Percentiles rank a stretch among this genome's conserved stretches.
These are phyloP conservation scores for Acronicta psi DNA, from an alignment of 2,888 invertebrate species.

Conservation along the genomic window DNA sequence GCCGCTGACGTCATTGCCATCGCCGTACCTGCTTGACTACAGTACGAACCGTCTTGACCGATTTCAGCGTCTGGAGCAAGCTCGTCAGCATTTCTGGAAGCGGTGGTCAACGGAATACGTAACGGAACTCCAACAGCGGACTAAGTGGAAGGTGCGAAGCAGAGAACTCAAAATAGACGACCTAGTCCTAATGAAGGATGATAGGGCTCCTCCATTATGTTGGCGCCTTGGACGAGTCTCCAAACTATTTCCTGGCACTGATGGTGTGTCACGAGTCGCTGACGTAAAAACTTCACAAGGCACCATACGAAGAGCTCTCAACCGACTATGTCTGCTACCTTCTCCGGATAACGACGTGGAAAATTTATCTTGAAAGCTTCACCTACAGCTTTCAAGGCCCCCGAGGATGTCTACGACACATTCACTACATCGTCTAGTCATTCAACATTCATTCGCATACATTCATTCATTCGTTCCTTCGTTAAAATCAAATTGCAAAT, in stretches of 20 bases:
- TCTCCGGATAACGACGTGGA: too few relatives aligned
- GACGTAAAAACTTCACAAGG: background rate
- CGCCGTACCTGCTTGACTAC: constrained; percentile 2
- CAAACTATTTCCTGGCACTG: background rate
- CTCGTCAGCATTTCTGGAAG: constrained; percentile 26
- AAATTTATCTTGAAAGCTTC: too few relatives aligned
- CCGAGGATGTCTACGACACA: too few relatives aligned
- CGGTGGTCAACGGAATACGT: constrained; percentile 16
- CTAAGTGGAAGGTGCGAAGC: constrained; percentile 5
- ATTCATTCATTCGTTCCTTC: too few relatives aligned
- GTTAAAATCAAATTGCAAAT: too few relatives aligned
- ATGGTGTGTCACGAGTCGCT: background rate
- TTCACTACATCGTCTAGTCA: too few relatives aligned
- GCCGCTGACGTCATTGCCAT: constrained; percentile 14
- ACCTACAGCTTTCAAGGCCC: too few relatives aligned
- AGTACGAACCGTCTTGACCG: constrained; percentile 7
- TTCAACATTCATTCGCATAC: too few relatives aligned
- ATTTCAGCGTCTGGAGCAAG: constrained; percentile 20
- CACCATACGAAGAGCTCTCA: too few relatives aligned
- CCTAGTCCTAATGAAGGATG: constrained; percentile 5
- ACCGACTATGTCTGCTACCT: too few relatives aligned
- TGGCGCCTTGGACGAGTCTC: background rate
- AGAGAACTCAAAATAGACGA: constrained; percentile 1
- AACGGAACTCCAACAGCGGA: constrained; percentile 5
- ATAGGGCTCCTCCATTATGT: background rate